Evolutionary conservation across 2,888 invertebrate genomes (phyloP), one percentile per base, ranked within the genome.

Genomic region (Octodonta nipae): DNA sequence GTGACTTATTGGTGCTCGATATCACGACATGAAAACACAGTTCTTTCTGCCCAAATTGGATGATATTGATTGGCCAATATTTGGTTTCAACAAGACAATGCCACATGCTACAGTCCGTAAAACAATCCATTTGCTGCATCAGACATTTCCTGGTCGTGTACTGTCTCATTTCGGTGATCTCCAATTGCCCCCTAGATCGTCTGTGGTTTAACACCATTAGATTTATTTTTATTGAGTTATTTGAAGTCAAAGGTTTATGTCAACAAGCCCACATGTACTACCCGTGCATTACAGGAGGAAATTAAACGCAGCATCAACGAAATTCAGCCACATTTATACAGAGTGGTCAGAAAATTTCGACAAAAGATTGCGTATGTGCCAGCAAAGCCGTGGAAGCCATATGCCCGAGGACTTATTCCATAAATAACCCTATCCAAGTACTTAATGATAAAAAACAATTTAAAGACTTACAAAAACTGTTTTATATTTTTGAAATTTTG

Each of bases 1-100:
- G 41, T 53, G 35, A 50, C 54, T 14, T 34, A 51, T 47, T 41
- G 50, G 50, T 33, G 48, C 43, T 2, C 43, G 49, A 5, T 52
- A 53, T 40, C 30, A 51, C 28, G 26, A 12, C 26, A 49, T 47
- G 44, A 38, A 46, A 39, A 43, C 12, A 16, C 32, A 43, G 33
- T 48, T 51, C 28, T 33, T 44, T 40, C 24, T 40, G 40, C 39
- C 44, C 8, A 41, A 47, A 45, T 41, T 47, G 34, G 37, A 45
- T 37, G 38, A 34, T 34, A 36, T 40, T 30, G 38, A 44, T 40
- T 37, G 32, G 37, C 27, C 30, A 35, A 39, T 28, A 41, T 38
- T 35, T 39, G 37, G 39, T 41, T 39, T 33, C 40, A 45, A 38
- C 40, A 43, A 32, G 40, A 38, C 35, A 30, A 41, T 36, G 39